Evolutionary conservation across 1,140 invertebrate genomes (phyloP), one percentile per base, ranked within the genome.

Genomic region (Penaeus indicus): DNA sequence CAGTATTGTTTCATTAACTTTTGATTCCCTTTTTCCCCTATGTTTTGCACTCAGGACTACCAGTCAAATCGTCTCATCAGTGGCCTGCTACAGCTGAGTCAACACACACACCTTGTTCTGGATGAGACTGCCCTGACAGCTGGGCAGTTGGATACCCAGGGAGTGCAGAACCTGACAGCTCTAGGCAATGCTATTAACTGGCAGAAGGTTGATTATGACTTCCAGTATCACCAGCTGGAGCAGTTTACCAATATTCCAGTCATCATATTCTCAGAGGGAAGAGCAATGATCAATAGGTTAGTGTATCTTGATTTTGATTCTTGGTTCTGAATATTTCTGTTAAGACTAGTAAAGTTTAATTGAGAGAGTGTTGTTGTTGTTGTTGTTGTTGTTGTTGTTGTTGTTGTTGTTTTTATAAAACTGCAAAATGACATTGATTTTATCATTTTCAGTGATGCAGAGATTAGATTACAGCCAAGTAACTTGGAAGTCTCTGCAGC

Each of bases 201-300:
- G 92, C 97, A 98, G 93, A 96, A 95, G 93, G 93, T 97, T 0
- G 94, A 95, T 85, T 98, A 98, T 91, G 96, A 98, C 92, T 98
- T 98, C 92, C 95, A 96, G 92, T 98, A 95, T 93, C 97, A 97
- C 91, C 94, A 95, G 82, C 95, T 97, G 92, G 95, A 97, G 72
- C 97, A 96, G 92, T 94, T 96, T 72, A 95, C 96, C 3, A 96
- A 98, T 93, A 95, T 98, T 91, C 95, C 96, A 16, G 94, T 97
- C 38, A 92, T 98, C 8, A 94, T 97, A 82, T 92, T 98, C 21
- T 98, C 97, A 13, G 96, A 98, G 92, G 96, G 95, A 64, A 96
- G 96, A 92, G 97, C 97, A 61, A 94, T 99, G 91, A 93, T 98
- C 88, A 95, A 96, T 11, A 85, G 84, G 79, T 91, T 86, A 47